Percentiles rank a stretch among this genome's conserved stretches.
Conservation (phyloP, 2,888 invertebrate genomes). For the Tenthredo distinguenda region DNA sequence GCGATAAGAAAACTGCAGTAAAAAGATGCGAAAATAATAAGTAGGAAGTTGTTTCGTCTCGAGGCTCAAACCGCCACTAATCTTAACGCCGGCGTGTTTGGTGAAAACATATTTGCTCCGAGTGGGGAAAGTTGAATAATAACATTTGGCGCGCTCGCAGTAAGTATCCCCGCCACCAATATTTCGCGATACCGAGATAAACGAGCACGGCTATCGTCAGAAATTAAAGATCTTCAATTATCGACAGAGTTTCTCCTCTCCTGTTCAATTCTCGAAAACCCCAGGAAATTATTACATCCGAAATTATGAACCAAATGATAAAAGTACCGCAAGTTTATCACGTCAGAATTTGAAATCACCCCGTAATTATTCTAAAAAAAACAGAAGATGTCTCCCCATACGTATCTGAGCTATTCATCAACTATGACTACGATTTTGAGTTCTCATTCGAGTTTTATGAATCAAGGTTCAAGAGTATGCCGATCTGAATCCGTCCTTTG, state of each 20-base stretch:
- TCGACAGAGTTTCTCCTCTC: background rate
- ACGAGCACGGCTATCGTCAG: background rate
- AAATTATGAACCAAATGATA: background rate
- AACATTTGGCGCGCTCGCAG: conserved; percentile 48
- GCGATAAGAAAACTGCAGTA: background rate
- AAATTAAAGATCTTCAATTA: background rate
- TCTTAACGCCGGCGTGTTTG: conserved; percentile 46
- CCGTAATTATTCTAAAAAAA: background rate
- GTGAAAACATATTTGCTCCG: conserved; percentile 53
- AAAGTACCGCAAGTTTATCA: background rate
- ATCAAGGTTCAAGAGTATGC: background rate
- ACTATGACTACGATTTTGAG: background rate
- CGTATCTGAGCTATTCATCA: background rate
- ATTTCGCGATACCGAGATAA: conserved; percentile 37
- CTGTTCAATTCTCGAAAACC: background rate
- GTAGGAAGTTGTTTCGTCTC: conserved; percentile 46
- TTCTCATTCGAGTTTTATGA: background rate
- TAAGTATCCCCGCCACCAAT: background rate
- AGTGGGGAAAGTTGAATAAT: conserved; percentile 51
- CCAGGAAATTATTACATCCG: background rate
- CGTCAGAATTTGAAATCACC: background rate
- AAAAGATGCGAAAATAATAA: conserved; percentile 17
- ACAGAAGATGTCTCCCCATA: background rate
- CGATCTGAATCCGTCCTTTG: background rate
- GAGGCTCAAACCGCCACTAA: conserved; percentile 46